Conservation (phyloP, 35 echinoderm and acorn worm genomes). For the Diadema setosum region DNA sequence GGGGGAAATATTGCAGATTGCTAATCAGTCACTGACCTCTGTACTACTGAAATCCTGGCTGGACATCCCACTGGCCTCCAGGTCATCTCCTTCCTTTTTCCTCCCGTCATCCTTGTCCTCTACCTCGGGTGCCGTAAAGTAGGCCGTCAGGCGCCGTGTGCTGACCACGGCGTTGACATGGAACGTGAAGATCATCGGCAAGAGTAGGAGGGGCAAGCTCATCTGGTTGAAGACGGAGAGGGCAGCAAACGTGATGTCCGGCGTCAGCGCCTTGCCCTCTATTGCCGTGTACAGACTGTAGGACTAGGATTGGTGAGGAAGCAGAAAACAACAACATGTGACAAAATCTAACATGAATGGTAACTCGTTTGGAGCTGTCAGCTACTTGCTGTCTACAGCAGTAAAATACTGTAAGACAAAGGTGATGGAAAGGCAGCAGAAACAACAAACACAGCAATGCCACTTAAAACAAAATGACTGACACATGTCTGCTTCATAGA, state of each 20-base stretch:
- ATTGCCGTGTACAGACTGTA: conserved; percentile 60
- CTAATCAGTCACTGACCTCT: too few relatives aligned
- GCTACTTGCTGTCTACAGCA: too few relatives aligned
- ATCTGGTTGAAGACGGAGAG: conserved; percentile 98
- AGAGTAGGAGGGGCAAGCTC: conserved; percentile 71
- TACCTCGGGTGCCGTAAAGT: conserved; percentile 85
- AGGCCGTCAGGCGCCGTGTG: conserved; percentile 63
- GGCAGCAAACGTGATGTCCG: conserved; percentile 88
- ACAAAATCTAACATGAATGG: too few relatives aligned
- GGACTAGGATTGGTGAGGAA: not conserved
- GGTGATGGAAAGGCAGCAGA: too few relatives aligned
- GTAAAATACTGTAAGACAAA: too few relatives aligned
- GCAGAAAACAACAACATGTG: not conserved
- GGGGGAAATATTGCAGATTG: too few relatives aligned
- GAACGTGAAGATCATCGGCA: conserved; percentile 79
- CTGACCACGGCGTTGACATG: conserved; percentile 93
- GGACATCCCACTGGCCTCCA: not conserved
- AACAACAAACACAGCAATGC: too few relatives aligned
- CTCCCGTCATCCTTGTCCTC: conserved; percentile 61
- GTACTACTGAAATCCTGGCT: not conserved
- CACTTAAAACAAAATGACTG: too few relatives aligned
- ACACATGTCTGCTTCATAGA: too few relatives aligned
- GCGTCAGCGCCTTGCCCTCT: conserved; percentile 55
- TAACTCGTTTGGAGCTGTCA: too few relatives aligned
- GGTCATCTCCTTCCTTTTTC: not conserved